Base-by-base conservation (phyloP, 1,140 invertebrate species). In the Lethrus apterus region DNA sequence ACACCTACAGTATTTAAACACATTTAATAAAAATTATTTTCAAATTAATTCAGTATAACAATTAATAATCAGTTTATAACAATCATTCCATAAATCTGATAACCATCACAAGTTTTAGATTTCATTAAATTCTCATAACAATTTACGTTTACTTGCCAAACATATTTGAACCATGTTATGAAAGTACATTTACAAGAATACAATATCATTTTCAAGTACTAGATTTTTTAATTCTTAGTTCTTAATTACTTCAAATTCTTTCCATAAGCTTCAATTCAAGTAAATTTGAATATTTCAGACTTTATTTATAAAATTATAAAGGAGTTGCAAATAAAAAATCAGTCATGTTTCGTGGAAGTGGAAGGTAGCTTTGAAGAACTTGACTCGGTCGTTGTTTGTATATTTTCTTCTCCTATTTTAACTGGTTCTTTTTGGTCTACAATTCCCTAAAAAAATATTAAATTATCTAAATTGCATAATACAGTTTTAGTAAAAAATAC, bases 21-120 rank as follows among this genome's bases (percentile, higher is more conserved):
- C 52, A 54, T 54, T 56, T 57, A 54, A 52, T 57, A 54, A 54
- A 57, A 57, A 54, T 54, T 29, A 50, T 29, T 54, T 54, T 48
- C 5, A 51, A 54, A 54, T 43, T 34, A 44, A 54, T 41, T 52
- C 38, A 54, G 13, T 42, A 45, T 55, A 49, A 52, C 54, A 55
- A 51, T 48, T 34, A 45, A 50, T 46, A 52, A 56, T 51, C 33
- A 42, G 41, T 46, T 41, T 44, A 46, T 50, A 56, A 52, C 50
- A 56, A 50, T 44, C 44, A 31, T 55, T 53, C 26, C 42, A 50
- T 40, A 38, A 50, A 41, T 46, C 46, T 30, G 19, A 33, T 46
- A 45, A 50, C 23, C 26, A 15, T 18, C 23, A 33, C 40, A 44
- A 35, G 10, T 14, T 44, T 29, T 44, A n/a, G 18, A 20, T 44